These are phyloP conservation scores for Sebastiscus albofasciatus DNA, from an alignment of 2,797 vertebrate genomes.

Conservation along the genomic window DNA sequence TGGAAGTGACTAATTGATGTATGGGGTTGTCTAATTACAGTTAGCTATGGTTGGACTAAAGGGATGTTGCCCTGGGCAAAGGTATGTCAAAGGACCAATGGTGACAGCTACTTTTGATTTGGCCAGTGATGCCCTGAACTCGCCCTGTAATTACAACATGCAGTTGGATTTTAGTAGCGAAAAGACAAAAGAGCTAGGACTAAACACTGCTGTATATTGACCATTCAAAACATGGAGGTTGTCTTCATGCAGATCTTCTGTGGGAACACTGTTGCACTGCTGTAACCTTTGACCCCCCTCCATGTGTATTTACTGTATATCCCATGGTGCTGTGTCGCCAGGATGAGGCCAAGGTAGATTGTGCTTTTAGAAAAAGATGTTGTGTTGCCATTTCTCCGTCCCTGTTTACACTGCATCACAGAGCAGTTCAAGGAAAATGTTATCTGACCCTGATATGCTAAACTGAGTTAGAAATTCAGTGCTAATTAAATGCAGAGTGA, in stretches of 20 bases:
- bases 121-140: slow-evolving; percentile 19
- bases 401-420: not conserved
- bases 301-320: slow-evolving; percentile 38
- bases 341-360: slow-evolving; percentile 35
- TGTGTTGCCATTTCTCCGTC: not conserved
- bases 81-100: slow-evolving; percentile 64
- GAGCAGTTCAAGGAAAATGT: not conserved
- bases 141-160: slow-evolving; percentile 66
- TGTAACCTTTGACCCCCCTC: slow-evolving; percentile 46
- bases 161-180: slow-evolving; percentile 35
- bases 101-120: slow-evolving; percentile 61
- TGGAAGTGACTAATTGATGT: slow-evolving; percentile 45
- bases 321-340: slow-evolving; percentile 16
- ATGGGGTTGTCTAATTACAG: slow-evolving; percentile 61
- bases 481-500: not conserved
- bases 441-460: not conserved
- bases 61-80: slow-evolving; percentile 53
- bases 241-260: slow-evolving; percentile 3
- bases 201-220: not conserved
- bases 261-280: not conserved
- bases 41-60: slow-evolving; percentile 32
- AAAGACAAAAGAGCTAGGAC: not conserved
- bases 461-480: not conserved
- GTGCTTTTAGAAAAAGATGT: not conserved
- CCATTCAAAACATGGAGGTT: not conserved